phyloP scores from a whole-genome alignment of 2,888 invertebrate species.

The Eupithecia vulgata region DNA sequence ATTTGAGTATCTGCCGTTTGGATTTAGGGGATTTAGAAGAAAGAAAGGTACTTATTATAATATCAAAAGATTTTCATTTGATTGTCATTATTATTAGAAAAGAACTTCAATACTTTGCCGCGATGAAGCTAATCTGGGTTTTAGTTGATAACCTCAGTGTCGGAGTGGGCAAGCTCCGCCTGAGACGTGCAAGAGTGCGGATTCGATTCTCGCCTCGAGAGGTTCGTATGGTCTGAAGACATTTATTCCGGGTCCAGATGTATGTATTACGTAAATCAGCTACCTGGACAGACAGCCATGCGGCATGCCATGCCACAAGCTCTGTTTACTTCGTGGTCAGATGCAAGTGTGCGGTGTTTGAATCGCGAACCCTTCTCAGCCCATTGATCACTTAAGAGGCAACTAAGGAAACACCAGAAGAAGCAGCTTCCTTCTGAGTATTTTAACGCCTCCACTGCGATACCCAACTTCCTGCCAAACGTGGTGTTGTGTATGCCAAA shows the following conservation, averaged over 20 bases:
- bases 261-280: not conserved
- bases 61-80: not conserved
- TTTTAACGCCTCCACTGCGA: too few relatives aligned
- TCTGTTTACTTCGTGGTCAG: too few relatives aligned
- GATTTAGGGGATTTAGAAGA: slow-evolving; percentile 5
- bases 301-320: too few relatives aligned
- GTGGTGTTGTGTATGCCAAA: too few relatives aligned
- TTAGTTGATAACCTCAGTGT: not conserved
- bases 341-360: too few relatives aligned
- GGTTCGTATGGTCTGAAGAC: not conserved
- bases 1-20: slow-evolving; percentile 26
- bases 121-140: not conserved
- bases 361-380: too few relatives aligned
- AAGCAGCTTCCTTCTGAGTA: too few relatives aligned
- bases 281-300: too few relatives aligned
- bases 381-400: too few relatives aligned
- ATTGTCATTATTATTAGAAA: not conserved
- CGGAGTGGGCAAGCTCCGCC: not conserved
- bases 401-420: too few relatives aligned
- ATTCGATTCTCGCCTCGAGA: not conserved
- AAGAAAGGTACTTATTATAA: slow-evolving; percentile 12
- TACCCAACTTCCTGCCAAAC: too few relatives aligned
- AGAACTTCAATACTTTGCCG: not conserved
- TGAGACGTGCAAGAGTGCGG: not conserved
- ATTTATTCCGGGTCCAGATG: not conserved